phyloP scores from a whole-genome alignment of 2,888 invertebrate genomes.

The Sipunculus nudus region DNA sequence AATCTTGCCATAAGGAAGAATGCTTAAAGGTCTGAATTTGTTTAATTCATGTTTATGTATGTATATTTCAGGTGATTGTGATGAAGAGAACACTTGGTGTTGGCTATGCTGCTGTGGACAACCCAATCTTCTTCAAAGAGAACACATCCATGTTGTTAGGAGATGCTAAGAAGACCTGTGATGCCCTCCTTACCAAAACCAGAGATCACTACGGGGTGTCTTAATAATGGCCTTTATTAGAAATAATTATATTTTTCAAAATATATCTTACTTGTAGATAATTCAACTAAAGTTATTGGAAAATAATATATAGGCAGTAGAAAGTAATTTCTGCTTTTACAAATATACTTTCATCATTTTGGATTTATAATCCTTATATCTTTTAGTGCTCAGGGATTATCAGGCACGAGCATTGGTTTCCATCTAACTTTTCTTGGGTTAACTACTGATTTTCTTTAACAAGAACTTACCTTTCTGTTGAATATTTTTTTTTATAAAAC shows the following conservation, averaged over 20 bases:
- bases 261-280: neutral
- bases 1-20: too few relatives aligned
- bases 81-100: conserved; percentile 91
- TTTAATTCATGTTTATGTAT: too few relatives aligned
- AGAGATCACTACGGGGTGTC: conserved; percentile 65
- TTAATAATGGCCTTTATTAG: neutral
- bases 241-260: neutral
- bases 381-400: too few relatives aligned
- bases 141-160: conserved; percentile 87
- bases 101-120: conserved; percentile 90
- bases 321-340: neutral
- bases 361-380: neutral
- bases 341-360: neutral
- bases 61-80: conserved; percentile 79
- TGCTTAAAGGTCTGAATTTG: too few relatives aligned
- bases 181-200: conserved; percentile 79
- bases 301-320: neutral
- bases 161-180: conserved; percentile 91
- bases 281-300: neutral
- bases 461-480: too few relatives aligned
- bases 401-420: too few relatives aligned
- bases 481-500: too few relatives aligned
- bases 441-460: too few relatives aligned
- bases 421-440: too few relatives aligned
- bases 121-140: conserved; percentile 89